Base-by-base conservation (phyloP, 2,888 invertebrate genomes). In the Torymus auratus region DNA sequence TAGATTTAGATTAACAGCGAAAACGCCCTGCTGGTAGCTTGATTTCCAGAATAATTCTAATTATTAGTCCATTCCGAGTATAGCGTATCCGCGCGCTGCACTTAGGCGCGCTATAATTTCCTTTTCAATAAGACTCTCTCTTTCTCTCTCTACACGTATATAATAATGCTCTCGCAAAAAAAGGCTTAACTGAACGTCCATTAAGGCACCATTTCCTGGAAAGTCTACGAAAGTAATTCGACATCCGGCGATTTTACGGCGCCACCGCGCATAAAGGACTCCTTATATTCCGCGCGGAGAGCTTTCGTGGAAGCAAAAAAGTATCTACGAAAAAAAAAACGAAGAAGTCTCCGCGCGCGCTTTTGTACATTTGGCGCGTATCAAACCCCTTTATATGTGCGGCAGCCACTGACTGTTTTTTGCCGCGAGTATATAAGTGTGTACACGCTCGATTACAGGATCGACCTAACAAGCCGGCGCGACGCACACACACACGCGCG, bases 201-300 rank as follows among this genome's bases (percentile, higher is more conserved):
- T 81, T 79, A 83, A 82, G 72, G 64, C 60, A 58, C 23, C 17
- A 78, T 80, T 83, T 83, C 70, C 73, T 60, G 80, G 81, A 70
- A 81, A 81, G 77, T 56, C 75, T 75, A 69, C 62, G 52, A 74
- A 76, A 80, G 41, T 56, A 28, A 70, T 56, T 69, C 53, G 58
- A 56, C 60, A 75, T 75, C 70, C 74, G 74, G 69, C 62, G 70
- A 73, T 78, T 78, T 78, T 1, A 61, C 55, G 78, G 68, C 67
- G 67, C 56, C 68, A 70, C 60, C 23, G 15, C 50, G 58, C 28
- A 74, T 68, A 74, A 56, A 74, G 65, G 53, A 64, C 28, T 71
- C 67, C 71, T 73, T 62, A 56, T 75, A 64, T 71, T 68, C 14
- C 61, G 1, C 5, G 41, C 41, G 41, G 7, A 5, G n/a, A 20